A percentile compares a stretch with the other conserved stretches of the same genome.
phyloP scores from a whole-genome alignment of 1,140 invertebrate genomes.

The Bilobella aurantiaca region DNA sequence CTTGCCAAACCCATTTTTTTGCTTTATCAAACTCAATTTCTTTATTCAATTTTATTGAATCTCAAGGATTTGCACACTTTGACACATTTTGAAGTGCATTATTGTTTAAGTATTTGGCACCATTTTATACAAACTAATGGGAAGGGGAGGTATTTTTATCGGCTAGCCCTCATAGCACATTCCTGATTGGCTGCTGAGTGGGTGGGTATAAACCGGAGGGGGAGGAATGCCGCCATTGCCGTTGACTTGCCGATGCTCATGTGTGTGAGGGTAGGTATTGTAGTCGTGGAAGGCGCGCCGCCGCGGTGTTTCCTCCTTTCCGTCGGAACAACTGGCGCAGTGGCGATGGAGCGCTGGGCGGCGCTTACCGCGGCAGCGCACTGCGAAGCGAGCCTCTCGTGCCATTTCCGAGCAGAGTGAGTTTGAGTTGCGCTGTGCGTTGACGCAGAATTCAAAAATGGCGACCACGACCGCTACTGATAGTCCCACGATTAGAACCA shows the following conservation, averaged over 20 bases:
- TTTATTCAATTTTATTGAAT: too few relatives aligned
- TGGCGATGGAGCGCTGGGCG: constrained; percentile 51
- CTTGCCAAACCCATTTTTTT: too few relatives aligned
- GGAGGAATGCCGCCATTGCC: not conserved
- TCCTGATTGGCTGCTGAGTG: not conserved
- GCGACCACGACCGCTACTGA: constrained; percentile 62
- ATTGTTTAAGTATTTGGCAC: too few relatives aligned
- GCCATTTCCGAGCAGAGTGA: constrained; percentile 69
- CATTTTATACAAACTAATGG: too few relatives aligned
- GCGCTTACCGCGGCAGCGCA: constrained; percentile 57
- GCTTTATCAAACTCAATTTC: too few relatives aligned
- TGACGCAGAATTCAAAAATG: constrained; percentile 71
- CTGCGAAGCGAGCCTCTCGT: constrained; percentile 64
- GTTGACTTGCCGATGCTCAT: constrained; percentile 18
- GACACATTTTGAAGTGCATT: too few relatives aligned
- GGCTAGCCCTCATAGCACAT: not conserved
- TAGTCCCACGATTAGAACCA: constrained; percentile 69
- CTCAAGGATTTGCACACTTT: too few relatives aligned
- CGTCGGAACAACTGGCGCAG: constrained; percentile 51
- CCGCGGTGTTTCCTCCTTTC: constrained; percentile 19
- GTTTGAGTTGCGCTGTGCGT: constrained; percentile 57
- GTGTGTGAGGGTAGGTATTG: constrained; percentile 34
- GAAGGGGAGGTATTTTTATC: too few relatives aligned
- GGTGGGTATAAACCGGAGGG: not conserved
- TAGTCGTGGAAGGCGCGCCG: constrained; percentile 28